Base-by-base conservation (phyloP, 2,113 vertebrate species). In the Etia nguti region DNA sequence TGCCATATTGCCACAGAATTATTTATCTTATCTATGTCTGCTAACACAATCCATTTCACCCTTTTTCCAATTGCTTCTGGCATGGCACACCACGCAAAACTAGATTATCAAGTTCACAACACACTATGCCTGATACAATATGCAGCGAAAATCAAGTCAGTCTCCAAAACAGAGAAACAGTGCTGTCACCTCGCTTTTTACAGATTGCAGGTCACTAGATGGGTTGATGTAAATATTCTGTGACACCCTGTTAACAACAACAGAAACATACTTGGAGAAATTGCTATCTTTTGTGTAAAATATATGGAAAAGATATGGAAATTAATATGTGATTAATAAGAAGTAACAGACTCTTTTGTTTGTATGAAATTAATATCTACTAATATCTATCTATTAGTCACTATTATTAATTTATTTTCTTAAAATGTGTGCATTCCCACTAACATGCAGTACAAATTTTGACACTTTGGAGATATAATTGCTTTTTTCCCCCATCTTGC, bases 131-230 rank as follows among this genome's bases (percentile, higher is more conserved):
- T 55, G 80, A 88, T 90, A 88, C 82, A 85, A 86, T 93, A 93
- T 94, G 91, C 92, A 92, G 92, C 10, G 89, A 82, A 83, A 93
- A 91, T 93, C 83, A 88, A 90, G 86, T 90, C 81, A n/a, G 38
- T 90, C 60, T 89, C 70, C 29, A 80, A n/a, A 55, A 46, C 59
- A 62, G 12, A 83, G 41, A 83, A 55, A 31, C 60, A 24, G 24
- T 2, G 15, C 6, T 6, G 10, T n/a, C 31, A 10, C 31, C 13
- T 55, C 1, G 2, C 38, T 82, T 79, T 86, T 84, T 86, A 55
- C 82, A 89, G 83, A 91, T 90, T 91, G 73, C 36, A 60, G 86
- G 83, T 93, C 86, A 81, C 84, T 90, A 88, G 59, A 83, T 34
- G 59, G 73, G 57, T 75, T 89, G 89, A 93, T 90, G 80, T 70